Evolutionary conservation across 2,888 invertebrate genomes (phyloP), one percentile per base, ranked within the genome.

Genomic region (Exephanes ischioxanthus): DNA sequence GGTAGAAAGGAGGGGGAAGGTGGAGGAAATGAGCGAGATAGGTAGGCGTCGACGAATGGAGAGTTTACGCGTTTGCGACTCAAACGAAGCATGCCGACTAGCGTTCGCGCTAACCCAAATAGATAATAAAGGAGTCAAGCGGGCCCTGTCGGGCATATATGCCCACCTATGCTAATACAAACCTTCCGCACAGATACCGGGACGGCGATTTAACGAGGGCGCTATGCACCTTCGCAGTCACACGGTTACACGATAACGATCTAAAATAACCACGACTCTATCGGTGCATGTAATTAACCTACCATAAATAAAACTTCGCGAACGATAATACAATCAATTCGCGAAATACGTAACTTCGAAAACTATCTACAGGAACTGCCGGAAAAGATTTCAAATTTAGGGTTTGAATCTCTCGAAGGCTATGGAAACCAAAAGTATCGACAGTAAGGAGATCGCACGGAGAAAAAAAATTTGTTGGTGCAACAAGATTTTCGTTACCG

Each of bases 41-140:
- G 41, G 58, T 41, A 16, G 22, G 0, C n/a, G 72, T 22, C 53
- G 58, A 77, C 16, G 68, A 68, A 61, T 37, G 61, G 51, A 72
- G 72, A 77, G 77, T 80, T 84, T 80, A 73, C 77, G 37, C 55
- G 53, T 80, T 77, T 73, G 70, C 72, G 66, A 84, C 77, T 84
- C 71, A 72, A 82, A 41, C 80, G 76, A 80, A 80, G 71, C 84
- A 67, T 67, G 67, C 55, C 53, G 58, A 53, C 19, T 9, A 22
- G 72, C 45, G 61, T 68, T 83, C 58, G 79, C 83, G 84, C 84
- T 91, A 91, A 91, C 92, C 92, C 89, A 91, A 88, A 92, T 92
- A 92, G 92, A 92, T 92, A 92, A 90, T 90, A 87, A 89, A 88
- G 77, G 89, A 89, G 87, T 85, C 77, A 87, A 89, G 90, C 89